Percentiles rank a stretch among this genome's conserved stretches.
Conservation (phyloP, 2,888 invertebrate genomes). For the Melieria crassipennis region DNA sequence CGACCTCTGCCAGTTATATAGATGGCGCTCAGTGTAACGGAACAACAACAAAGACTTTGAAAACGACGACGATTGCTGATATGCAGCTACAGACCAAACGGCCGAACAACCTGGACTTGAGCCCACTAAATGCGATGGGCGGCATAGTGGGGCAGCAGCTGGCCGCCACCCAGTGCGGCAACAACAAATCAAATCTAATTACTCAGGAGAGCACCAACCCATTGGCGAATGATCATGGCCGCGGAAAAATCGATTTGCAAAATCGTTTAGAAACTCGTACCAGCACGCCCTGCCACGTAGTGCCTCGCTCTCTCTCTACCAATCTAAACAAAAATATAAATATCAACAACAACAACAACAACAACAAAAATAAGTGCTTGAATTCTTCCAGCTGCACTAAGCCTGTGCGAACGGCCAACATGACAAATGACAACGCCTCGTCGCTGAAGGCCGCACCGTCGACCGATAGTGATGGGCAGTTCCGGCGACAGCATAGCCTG, state of each 20-base stretch:
- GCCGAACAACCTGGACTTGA: conserved; percentile 63
- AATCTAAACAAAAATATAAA: conserved; percentile 52
- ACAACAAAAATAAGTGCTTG: conserved; percentile 39
- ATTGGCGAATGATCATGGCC: conserved; percentile 53
- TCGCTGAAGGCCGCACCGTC: background rate
- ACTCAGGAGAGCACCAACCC: conserved; percentile 41
- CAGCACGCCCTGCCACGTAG: conserved; percentile 56
- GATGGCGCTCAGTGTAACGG: conserved; percentile 38
- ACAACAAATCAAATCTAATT: conserved; percentile 62
- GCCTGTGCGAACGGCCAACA: conserved; percentile 28
- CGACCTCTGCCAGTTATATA: conserved; percentile 42
- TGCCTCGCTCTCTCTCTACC: conserved; percentile 56
- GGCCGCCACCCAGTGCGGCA: conserved; percentile 23
- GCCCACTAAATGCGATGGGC: conserved; percentile 48
- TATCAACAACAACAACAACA: conserved; percentile 41
- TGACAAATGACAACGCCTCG: conserved; percentile 30
- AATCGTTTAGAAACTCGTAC: conserved; percentile 50
- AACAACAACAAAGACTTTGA: conserved; percentile 20
- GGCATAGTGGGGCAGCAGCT: conserved; percentile 35
- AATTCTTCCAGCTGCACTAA: conserved; percentile 32
- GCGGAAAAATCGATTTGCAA: conserved; percentile 38
- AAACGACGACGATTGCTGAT: conserved; percentile 32
- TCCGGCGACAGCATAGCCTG: conserved; percentile 74
- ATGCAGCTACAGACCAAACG: conserved; percentile 42
- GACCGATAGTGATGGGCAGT: conserved; percentile 48